Evolutionary conservation across 2,113 vertebrate genomes (phyloP).

Genomic region (Vidua chalybeata): DNA sequence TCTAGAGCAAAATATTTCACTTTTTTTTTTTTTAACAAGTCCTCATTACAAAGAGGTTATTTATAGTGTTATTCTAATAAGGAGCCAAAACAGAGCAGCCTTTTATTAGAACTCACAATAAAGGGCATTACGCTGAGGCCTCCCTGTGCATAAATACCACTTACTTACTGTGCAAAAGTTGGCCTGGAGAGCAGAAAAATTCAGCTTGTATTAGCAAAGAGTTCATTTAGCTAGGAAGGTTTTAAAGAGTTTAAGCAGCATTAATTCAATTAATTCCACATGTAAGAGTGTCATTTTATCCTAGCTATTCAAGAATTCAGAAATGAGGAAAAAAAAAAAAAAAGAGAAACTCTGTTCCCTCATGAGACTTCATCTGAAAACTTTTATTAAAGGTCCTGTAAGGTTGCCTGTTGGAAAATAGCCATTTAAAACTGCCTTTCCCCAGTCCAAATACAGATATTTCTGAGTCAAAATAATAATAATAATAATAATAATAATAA

Average conservation of each 20-base stretch:
- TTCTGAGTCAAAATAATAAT: not conserved
- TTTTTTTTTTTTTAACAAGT: not conserved
- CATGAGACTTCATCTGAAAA: not conserved
- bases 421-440: not conserved
- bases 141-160: not conserved
- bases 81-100: constrained; percentile 43
- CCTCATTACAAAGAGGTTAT: constrained; percentile 55
- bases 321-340: not conserved
- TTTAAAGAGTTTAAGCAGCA: constrained; percentile 32
- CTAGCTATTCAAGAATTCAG: constrained; percentile 7
- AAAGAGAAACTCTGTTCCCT: not conserved
- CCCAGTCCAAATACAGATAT: not conserved
- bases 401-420: not conserved
- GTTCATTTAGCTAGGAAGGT: constrained; percentile 18
- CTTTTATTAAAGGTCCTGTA: not conserved
- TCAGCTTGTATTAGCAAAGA: not conserved
- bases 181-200: not conserved
- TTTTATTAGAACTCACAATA: constrained; percentile 33
- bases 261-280: constrained; percentile 22
- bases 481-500: not conserved
- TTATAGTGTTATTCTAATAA: constrained; percentile 41
- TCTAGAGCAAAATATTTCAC: constrained; percentile 5
- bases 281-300: constrained; percentile 26
- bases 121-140: constrained; percentile 12
- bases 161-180: constrained; percentile 9